These are phyloP conservation scores for Lagocephalus sceleratus DNA, from an alignment of 2,797 vertebrate genomes.

Conservation along the genomic window DNA sequence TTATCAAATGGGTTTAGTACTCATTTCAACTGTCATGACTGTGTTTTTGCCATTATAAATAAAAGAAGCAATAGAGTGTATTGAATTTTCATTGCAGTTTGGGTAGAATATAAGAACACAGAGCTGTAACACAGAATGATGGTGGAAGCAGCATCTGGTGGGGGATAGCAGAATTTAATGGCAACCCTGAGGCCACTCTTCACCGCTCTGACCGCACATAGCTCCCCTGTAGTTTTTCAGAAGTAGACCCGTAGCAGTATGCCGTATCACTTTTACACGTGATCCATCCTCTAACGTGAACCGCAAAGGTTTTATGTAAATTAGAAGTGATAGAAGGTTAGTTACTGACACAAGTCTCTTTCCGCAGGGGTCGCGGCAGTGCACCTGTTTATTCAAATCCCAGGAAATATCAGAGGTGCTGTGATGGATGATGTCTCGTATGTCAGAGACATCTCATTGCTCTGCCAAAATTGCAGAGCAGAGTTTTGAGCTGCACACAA, in stretches of 20 bases:
- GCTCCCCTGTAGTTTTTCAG: conserved; percentile 57
- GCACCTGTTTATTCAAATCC: conserved; percentile 69
- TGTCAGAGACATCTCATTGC: conserved; percentile 60
- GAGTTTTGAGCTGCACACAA: conserved; percentile 56
- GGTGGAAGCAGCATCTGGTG: conserved; percentile 44
- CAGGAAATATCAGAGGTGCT: conserved; percentile 46
- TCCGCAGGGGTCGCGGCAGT: conserved; percentile 49
- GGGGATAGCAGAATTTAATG: conserved; percentile 32
- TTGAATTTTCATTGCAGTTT: conserved; percentile 2
- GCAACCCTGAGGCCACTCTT: conserved; percentile 57
- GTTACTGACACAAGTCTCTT: conserved; percentile 40
- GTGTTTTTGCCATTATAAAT: too few species aligned
- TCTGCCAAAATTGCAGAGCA: conserved; percentile 64
- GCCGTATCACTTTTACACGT: conserved; percentile 44
- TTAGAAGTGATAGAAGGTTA: conserved; percentile 51
- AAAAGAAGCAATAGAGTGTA: neutral
- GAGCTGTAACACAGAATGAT: conserved; percentile 31
- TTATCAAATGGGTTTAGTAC: too few species aligned
- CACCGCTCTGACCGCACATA: conserved; percentile 62
- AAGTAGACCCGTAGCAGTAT: conserved; percentile 38
- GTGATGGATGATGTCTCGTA: conserved; percentile 47
- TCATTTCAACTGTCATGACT: too few species aligned
- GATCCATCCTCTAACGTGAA: conserved; percentile 40
- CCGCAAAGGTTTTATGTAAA: conserved; percentile 56
- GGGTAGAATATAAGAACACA: conserved; percentile 25